These are phyloP conservation scores for Ctenopoma multispine DNA, from an alignment of 2,797 vertebrate species.

Conservation along the genomic window DNA sequence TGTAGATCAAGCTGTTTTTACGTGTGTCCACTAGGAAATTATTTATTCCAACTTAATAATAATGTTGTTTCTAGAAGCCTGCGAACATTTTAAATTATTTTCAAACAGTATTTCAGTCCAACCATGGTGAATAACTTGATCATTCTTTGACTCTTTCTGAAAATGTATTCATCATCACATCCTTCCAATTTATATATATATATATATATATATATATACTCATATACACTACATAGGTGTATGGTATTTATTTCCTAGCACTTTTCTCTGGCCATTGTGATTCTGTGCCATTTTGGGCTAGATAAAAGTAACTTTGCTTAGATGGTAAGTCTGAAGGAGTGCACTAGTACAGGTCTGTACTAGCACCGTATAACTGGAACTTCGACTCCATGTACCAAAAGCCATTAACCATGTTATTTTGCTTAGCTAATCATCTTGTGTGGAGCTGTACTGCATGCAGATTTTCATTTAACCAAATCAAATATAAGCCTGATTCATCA, in stretches of 20 bases:
- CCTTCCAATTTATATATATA: no score
- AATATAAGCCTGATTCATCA: slow-evolving; percentile 77
- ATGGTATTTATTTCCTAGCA: no score
- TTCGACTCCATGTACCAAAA: slow-evolving; percentile 19
- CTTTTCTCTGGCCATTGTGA: neutral
- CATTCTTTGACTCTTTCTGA: no score
- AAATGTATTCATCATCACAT: no score
- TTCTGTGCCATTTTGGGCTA: neutral
- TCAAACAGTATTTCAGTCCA: no score
- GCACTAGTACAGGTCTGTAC: neutral
- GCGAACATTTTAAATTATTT: no score
- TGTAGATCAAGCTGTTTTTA: neutral
- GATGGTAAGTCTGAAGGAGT: neutral
- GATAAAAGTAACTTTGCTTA: neutral
- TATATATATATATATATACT: no score
- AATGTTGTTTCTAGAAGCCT: neutral
- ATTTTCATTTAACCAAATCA: slow-evolving; percentile 75
- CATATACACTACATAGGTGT: no score
- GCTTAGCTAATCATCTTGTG: slow-evolving; percentile 71
- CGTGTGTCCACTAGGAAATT: neutral
- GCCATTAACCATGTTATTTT: slow-evolving; percentile 52
- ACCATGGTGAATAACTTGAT: no score
- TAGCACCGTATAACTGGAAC: slow-evolving; percentile 5
- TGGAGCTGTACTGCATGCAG: slow-evolving; percentile 58
- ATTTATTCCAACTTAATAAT: neutral